phyloP scores from a whole-genome alignment of 2,888 invertebrate genomes.

The Pheosia gnoma region DNA sequence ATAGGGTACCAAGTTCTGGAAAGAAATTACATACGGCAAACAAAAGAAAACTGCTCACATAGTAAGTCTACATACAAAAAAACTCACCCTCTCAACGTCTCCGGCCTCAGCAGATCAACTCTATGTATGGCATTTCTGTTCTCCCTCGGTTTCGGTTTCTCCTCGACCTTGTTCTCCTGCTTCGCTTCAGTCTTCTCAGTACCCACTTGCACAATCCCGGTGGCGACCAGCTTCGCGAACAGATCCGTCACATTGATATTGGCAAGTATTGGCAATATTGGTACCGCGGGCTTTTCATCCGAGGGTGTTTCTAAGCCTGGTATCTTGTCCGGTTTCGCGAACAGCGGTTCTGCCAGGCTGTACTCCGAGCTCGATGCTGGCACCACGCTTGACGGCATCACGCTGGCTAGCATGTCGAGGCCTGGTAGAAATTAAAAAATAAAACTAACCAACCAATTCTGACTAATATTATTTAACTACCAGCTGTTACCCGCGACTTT shows the following conservation, averaged over 20 bases:
- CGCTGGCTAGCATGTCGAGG: constrained; percentile 87
- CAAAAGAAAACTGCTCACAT: too few species aligned
- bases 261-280: constrained; percentile 54
- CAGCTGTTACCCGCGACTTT: too few species aligned
- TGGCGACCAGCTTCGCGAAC: constrained; percentile 93
- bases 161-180: constrained; percentile 46
- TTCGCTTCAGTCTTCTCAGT: constrained; percentile 51
- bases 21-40: too few species aligned
- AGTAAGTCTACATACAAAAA: constrained; percentile 4
- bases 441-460: neutral
- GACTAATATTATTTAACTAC: too few species aligned
- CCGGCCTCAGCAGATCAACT: constrained; percentile 87
- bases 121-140: constrained; percentile 80
- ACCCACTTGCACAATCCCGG: constrained; percentile 79
- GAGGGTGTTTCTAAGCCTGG: constrained; percentile 68
- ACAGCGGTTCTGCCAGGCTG: constrained; percentile 77
- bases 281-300: constrained; percentile 58
- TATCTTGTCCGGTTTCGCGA: constrained; percentile 59
- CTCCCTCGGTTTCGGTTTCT: constrained; percentile 55
- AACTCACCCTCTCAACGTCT: constrained; percentile 89
- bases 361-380: constrained; percentile 84
- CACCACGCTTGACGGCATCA: constrained; percentile 85
- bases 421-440: constrained; percentile 52
- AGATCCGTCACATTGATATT: constrained; percentile 91
- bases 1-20: too few species aligned